These are phyloP conservation scores for Papilio xuthus DNA, from an alignment of 1,140 invertebrate genomes.

Conservation along the genomic window DNA sequence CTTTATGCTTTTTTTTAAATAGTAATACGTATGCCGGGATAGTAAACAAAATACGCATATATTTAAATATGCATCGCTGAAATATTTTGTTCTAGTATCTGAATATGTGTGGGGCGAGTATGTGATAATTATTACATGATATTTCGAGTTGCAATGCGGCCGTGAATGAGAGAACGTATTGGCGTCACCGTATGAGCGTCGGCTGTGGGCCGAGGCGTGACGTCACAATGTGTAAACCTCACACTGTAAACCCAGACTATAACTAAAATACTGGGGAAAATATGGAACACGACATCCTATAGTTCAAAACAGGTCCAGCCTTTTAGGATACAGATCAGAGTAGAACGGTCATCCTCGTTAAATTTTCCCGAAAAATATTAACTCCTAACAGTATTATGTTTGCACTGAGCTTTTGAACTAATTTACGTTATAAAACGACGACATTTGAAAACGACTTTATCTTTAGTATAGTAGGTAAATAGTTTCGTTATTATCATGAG, in stretches of 20 bases:
- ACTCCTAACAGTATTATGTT: too few species aligned
- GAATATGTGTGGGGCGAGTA: neutral
- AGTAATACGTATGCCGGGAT: slow-evolving; percentile 24
- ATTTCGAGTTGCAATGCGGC: slow-evolving; percentile 38
- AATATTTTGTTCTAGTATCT: neutral
- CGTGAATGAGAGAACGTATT: slow-evolving; percentile 45
- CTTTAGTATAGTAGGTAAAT: neutral
- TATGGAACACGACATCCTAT: too few species aligned
- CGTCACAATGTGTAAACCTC: slow-evolving; percentile 54
- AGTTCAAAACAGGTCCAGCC: too few species aligned
- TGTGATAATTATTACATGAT: slow-evolving; percentile 1
- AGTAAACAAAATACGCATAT: slow-evolving; percentile 11
- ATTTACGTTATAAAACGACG: too few species aligned
- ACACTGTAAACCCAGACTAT: too few species aligned
- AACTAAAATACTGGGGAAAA: too few species aligned
- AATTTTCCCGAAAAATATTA: too few species aligned
- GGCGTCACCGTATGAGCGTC: slow-evolving; percentile 57
- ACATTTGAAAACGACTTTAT: neutral
- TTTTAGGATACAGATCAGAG: too few species aligned
- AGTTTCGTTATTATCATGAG: slow-evolving; percentile 1
- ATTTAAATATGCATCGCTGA: neutral
- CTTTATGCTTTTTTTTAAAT: slow-evolving; percentile 43
- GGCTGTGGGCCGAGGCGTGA: slow-evolving; percentile 30
- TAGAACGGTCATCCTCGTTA: too few species aligned
- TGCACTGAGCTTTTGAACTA: too few species aligned